Evolutionary conservation across 2,888 invertebrate genomes (phyloP), one percentile per base, ranked within the genome.

Genomic region (Microplitis deprimator): DNA sequence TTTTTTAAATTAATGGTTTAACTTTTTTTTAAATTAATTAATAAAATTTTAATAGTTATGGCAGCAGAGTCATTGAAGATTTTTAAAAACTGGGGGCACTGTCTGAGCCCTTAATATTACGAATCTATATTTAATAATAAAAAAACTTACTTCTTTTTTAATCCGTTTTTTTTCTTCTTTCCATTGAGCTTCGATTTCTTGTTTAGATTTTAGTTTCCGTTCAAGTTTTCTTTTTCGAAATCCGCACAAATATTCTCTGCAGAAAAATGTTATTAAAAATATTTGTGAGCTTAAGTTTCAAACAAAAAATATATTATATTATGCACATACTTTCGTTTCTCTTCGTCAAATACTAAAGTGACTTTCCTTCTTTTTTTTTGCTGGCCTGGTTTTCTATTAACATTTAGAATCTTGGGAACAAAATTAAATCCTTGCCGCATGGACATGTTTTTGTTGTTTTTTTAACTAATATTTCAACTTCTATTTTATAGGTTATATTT

Each of bases 201-300:
- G 94, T 85, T 95, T 93, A 0, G 95, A 95, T 83, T 94, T 93
- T 83, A 94, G 93, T 85, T 94, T 93, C 68, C 96, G 91, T 87
- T 95, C 94, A 67, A 95, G 89, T 87, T 96, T 96, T 80, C 96
- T 91, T 90, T 96, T 96, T 68, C 93, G 95, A 87, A 96, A 96
- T 1, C 96, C 96, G 81, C 94, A 94, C 40, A 96, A 89, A 87
- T 95, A 96, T 68, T 96, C 95, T 85, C 96, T 96, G 86, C 75
- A 92, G 89, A 79, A 77, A 71, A 13, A 40, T 41, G 0, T 62
- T 62, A 62, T 17, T 62, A 20, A 20, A 6, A n/a, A 59, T 59
- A 10, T n/a, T 59, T 59, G 8, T 59, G 8, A 10, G 59, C 59
- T 7, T 1, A 59, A 59, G 3, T 10, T 13, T 59, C 20, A 59